Conservation (phyloP, 53 echinoderm and acorn worm species). For the Temnopleurus reevesii region DNA sequence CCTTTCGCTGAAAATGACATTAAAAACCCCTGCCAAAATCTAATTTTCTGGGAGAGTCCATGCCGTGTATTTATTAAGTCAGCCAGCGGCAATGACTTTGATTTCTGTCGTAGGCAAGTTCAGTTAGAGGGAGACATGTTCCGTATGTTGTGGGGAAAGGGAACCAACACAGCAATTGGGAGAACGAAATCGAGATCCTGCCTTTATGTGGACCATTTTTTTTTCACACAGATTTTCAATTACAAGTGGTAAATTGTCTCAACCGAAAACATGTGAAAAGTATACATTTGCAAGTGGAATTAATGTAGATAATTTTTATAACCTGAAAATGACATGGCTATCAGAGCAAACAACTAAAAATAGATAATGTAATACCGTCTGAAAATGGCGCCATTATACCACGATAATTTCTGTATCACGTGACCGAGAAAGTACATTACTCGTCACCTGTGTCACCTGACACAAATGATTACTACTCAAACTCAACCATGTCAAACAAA, state of each 20-base stretch:
- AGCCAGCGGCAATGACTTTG: slow-evolving; percentile 40
- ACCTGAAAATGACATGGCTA: no score
- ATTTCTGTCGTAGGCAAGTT: neutral
- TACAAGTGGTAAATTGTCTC: no score
- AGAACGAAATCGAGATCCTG: no score
- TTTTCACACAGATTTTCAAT: no score
- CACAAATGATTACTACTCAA: slow-evolving; percentile 23
- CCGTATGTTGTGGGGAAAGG: neutral
- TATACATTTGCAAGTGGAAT: no score
- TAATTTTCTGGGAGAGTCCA: slow-evolving; percentile 35
- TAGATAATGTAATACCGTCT: no score
- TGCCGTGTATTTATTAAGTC: slow-evolving; percentile 21
- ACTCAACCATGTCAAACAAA: neutral
- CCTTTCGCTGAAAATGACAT: slow-evolving; percentile 55
- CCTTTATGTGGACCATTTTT: no score
- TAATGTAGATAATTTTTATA: no score
- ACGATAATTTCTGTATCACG: neutral
- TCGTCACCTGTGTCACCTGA: neutral
- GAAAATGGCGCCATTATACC: no score
- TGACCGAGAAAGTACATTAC: slow-evolving; percentile 6
- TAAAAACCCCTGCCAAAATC: slow-evolving; percentile 49
- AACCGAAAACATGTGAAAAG: no score
- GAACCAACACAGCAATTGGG: no score
- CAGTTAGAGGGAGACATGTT: slow-evolving; percentile 12
- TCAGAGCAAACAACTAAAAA: no score